These are phyloP conservation scores for Drosophila biarmipes DNA, from an alignment of 1,140 invertebrate species.

Conservation along the genomic window DNA sequence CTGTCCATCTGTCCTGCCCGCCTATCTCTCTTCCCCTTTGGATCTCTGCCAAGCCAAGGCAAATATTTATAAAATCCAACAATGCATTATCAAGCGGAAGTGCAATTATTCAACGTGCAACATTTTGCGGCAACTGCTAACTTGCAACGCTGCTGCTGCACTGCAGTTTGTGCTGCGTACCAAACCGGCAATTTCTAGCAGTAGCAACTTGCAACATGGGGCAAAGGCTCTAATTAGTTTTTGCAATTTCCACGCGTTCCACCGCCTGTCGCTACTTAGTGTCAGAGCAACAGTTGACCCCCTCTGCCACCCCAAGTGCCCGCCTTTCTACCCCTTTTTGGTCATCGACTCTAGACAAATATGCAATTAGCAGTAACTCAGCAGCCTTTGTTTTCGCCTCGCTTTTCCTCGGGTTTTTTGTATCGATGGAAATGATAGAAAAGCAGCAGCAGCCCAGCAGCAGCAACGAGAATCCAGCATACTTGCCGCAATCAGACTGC, in stretches of 20 bases:
- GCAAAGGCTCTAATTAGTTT: conserved; percentile 82
- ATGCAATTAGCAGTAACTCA: conserved; percentile 73
- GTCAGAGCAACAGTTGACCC: conserved; percentile 68
- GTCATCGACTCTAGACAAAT: conserved; percentile 65
- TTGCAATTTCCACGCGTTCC: conserved; percentile 79
- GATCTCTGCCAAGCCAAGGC: conserved; percentile 49
- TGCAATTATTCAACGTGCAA: conserved; percentile 83
- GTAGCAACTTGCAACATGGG: conserved; percentile 50
- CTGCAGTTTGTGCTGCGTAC: conserved; percentile 54
- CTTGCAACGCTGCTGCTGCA: conserved; percentile 23
- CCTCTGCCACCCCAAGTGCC: conserved; percentile 20
- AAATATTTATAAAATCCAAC: conserved; percentile 84
- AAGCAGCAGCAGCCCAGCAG: conserved; percentile 22
- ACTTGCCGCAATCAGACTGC: conserved; percentile 52
- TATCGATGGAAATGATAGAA: conserved; percentile 74
- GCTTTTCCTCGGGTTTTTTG: conserved; percentile 51
- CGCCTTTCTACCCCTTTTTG: conserved; percentile 24
- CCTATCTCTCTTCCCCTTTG: conserved; percentile 6
- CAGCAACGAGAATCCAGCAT: conserved; percentile 31
- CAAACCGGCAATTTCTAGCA: conserved; percentile 77
- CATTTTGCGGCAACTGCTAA: conserved; percentile 75
- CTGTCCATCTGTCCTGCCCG: conserved; percentile 32
- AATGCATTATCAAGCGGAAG: conserved; percentile 83
- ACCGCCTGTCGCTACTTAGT: conserved; percentile 72
- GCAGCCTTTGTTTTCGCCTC: conserved; percentile 32